A percentile compares a stretch with the other conserved stretches of the same genome.
Evolutionary conservation across 2,888 invertebrate genomes (phyloP).

Genomic region (Chrysolina haemoptera): DNA sequence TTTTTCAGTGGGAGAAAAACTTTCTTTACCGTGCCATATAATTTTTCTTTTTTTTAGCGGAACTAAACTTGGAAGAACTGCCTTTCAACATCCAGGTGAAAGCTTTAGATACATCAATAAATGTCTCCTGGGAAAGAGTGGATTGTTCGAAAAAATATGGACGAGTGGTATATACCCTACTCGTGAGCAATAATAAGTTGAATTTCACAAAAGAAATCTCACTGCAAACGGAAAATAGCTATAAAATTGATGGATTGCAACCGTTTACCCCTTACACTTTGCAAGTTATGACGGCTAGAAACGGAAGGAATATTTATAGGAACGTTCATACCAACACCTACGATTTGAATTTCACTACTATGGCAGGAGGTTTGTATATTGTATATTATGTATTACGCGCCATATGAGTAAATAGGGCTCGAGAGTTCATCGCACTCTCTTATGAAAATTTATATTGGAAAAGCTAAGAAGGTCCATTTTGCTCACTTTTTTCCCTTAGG

Average conservation of each 20-base stretch:
- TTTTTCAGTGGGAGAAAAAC: too few relatives aligned
- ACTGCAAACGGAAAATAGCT: conserved; percentile 53
- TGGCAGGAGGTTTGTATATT: conserved; percentile 59
- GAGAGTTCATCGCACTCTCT: too few relatives aligned
- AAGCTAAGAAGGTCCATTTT: too few relatives aligned
- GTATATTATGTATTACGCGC: not conserved
- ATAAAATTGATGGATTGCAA: conserved; percentile 56
- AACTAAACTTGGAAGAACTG: conserved; percentile 59
- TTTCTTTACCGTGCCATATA: too few relatives aligned
- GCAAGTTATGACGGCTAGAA: conserved; percentile 59
- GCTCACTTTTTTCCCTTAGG: too few relatives aligned
- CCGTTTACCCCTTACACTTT: conserved; percentile 61
- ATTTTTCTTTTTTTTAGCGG: conserved; percentile 56
- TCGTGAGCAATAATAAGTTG: conserved; percentile 50
- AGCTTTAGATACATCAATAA: conserved; percentile 54
- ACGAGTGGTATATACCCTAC: conserved; percentile 57
- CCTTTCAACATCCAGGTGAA: conserved; percentile 59
- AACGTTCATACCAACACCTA: conserved; percentile 49
- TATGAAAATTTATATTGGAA: too few relatives aligned
- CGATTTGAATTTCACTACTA: conserved; percentile 59
- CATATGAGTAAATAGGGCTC: too few relatives aligned
- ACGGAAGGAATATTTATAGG: conserved; percentile 51
- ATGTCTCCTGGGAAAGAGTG: conserved; percentile 61
- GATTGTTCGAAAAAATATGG: conserved; percentile 60
- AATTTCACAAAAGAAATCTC: conserved; percentile 51